These are phyloP conservation scores for Sigmodon hispidus DNA, from an alignment of 2,113 vertebrate genomes.

Conservation along the genomic window DNA sequence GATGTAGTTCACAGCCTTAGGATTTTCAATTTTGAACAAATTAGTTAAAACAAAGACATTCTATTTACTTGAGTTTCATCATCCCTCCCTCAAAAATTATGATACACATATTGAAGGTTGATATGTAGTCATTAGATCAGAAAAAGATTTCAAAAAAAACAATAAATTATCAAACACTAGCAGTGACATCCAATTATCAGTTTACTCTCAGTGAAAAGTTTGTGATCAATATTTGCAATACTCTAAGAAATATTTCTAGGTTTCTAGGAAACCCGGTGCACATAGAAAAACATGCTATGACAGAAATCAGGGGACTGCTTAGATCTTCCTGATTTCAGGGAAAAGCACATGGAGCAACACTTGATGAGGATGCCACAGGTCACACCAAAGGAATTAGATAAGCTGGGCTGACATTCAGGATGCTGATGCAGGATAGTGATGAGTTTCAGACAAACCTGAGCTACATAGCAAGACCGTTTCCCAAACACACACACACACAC, in stretches of 20 bases:
- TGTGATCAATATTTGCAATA: neutral
- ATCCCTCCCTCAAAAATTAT: neutral
- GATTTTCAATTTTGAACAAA: constrained; percentile 4
- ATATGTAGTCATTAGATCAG: neutral
- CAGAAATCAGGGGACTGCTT: neutral
- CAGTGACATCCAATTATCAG: neutral
- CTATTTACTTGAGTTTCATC: neutral
- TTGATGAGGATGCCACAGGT: neutral
- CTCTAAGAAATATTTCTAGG: no score
- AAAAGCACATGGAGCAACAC: neutral
- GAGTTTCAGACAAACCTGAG: neutral
- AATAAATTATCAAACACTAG: neutral
- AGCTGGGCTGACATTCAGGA: neutral
- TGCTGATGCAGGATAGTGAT: neutral
- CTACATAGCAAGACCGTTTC: neutral
- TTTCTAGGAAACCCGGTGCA: neutral
- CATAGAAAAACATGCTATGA: fast-evolving
- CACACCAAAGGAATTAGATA: neutral
- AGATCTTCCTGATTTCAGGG: fast-evolving
- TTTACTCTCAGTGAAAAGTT: neutral
- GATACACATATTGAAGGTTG: neutral
- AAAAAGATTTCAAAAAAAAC: neutral
- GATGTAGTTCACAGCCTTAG: neutral
- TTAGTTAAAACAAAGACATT: neutral
- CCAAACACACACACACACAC: neutral